Percentiles rank a stretch among this genome's conserved stretches.
These are phyloP conservation scores for Oligia latruncula DNA, from an alignment of 2,888 invertebrate species.

Conservation along the genomic window DNA sequence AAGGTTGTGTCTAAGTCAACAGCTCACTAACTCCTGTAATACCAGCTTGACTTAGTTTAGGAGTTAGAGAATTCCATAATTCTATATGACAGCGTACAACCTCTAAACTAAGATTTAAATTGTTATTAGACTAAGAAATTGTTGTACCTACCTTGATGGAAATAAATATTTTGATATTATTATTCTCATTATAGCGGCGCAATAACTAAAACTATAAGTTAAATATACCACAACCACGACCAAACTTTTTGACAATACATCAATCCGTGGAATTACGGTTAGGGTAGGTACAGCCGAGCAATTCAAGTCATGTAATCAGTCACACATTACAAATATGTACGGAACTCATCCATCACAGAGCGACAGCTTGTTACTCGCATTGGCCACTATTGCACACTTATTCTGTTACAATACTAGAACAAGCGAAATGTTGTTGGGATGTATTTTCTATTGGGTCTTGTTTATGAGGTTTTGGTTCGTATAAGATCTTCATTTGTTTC, in stretches of 20 bases:
- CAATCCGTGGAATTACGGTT: constrained; percentile 12
- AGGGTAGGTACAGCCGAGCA: background rate
- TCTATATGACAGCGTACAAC: too few relatives aligned
- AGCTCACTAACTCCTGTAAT: too few relatives aligned
- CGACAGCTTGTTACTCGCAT: constrained; percentile 67
- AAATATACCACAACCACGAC: background rate
- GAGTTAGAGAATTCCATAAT: too few relatives aligned
- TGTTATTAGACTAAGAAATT: too few relatives aligned
- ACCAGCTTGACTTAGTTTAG: too few relatives aligned
- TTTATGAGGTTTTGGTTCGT: background rate
- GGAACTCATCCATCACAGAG: constrained; percentile 68
- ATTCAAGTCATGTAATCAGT: constrained; percentile 56
- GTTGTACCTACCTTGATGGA: too few relatives aligned
- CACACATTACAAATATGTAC: constrained; percentile 59
- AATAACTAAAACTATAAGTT: background rate
- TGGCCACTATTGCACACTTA: constrained; percentile 36
- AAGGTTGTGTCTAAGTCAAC: too few relatives aligned
- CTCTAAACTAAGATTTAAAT: too few relatives aligned
- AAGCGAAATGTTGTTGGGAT: constrained; percentile 10
- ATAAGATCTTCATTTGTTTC: background rate
- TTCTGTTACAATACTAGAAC: constrained; percentile 16
- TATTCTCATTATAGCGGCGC: too few relatives aligned
- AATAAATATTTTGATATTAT: too few relatives aligned
- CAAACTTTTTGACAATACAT: constrained; percentile 23
- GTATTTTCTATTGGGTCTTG: background rate